These are phyloP conservation scores for Psilopogon haemacephalus DNA, from an alignment of 2,113 vertebrate genomes.

Conservation along the genomic window DNA sequence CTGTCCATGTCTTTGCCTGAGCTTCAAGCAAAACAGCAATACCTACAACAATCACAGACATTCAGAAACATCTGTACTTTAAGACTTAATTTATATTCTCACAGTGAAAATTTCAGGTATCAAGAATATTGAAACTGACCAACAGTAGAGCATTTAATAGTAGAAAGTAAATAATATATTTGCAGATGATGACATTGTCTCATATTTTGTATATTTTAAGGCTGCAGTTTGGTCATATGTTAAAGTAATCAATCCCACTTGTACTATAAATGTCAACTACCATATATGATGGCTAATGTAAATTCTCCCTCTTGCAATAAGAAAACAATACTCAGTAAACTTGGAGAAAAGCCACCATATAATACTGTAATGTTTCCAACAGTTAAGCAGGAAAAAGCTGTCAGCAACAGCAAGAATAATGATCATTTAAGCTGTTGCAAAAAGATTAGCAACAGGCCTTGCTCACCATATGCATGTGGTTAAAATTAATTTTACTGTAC, in stretches of 20 bases:
- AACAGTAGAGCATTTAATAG: not conserved
- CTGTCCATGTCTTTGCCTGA: not conserved
- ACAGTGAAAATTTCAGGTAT: not conserved
- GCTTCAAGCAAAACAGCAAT: not conserved
- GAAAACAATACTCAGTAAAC: constrained; percentile 7
- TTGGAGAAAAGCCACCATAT: constrained; percentile 24
- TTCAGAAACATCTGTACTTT: not conserved
- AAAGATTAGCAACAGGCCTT: constrained; percentile 23
- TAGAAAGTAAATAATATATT: not conserved
- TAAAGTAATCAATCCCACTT: constrained; percentile 59
- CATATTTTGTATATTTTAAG: not conserved
- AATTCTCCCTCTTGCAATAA: constrained; percentile 23
- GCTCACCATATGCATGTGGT: constrained; percentile 6
- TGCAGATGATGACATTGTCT: not conserved
- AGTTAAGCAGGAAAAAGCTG: constrained; percentile 56
- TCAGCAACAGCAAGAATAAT: constrained; percentile 47
- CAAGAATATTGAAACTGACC: not conserved
- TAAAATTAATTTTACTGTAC: constrained; percentile 27
- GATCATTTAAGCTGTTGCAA: constrained; percentile 34
- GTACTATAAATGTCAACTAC: constrained; percentile 42
- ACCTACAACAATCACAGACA: not conserved
- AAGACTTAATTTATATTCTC: not conserved
- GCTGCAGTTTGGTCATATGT: constrained; percentile 14
- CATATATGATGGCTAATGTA: constrained; percentile 35
- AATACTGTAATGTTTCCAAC: constrained; percentile 29